Conservation (phyloP, 2,888 invertebrate genomes). For the Ctenicera cuprea region DNA sequence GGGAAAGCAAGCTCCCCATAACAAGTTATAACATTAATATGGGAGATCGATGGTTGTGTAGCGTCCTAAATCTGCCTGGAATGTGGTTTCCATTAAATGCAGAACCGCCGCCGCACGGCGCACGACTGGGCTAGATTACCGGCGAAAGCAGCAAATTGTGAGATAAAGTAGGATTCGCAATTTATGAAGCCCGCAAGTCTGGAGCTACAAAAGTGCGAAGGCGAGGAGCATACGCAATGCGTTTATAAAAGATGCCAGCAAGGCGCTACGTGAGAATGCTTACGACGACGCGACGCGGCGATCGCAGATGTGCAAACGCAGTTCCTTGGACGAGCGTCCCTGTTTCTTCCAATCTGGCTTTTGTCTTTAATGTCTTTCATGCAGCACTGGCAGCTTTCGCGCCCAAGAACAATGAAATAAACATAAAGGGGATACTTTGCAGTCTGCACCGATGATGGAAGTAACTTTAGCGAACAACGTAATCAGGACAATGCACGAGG, state of each 20-base stretch:
- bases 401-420: slow-evolving; percentile 22
- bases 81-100: slow-evolving; percentile 54
- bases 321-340: slow-evolving; percentile 12
- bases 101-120: slow-evolving; percentile 44
- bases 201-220: slow-evolving; percentile 53
- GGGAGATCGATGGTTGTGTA: slow-evolving; percentile 49
- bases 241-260: slow-evolving; percentile 46
- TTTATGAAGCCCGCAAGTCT: slow-evolving; percentile 53
- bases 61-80: slow-evolving; percentile 53
- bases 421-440: slow-evolving; percentile 9
- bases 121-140: slow-evolving; percentile 54
- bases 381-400: slow-evolving; percentile 9
- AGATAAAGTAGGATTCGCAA: slow-evolving; percentile 56
- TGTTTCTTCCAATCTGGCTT: slow-evolving; percentile 19
- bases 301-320: slow-evolving; percentile 32
- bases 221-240: slow-evolving; percentile 54
- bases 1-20: slow-evolving; percentile 40
- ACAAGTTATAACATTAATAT: slow-evolving; percentile 48
- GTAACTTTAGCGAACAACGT: slow-evolving; percentile 5
- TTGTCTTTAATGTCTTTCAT: slow-evolving; percentile 40
- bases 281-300: no score
- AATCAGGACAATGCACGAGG: neutral
- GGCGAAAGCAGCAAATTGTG: slow-evolving; percentile 56
- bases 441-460: slow-evolving; percentile 11
- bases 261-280: slow-evolving; percentile 43